Base-by-base conservation (phyloP, 2,888 invertebrate genomes). In the Diarsia rubi region DNA sequence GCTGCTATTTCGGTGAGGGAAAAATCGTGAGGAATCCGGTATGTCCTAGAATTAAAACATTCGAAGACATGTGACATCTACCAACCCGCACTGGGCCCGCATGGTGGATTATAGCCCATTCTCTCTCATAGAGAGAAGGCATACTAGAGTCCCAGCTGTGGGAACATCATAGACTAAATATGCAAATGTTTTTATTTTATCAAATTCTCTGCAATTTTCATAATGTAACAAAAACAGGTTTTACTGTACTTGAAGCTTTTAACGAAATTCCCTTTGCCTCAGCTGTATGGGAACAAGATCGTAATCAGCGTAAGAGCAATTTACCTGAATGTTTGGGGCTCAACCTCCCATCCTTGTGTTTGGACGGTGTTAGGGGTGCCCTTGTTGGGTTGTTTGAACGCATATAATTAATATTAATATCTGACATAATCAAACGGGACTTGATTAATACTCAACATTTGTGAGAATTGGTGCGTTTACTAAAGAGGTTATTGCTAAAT, bases 231-330 rank as follows among this genome's bases (percentile, higher is more conserved):
- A 47, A 54, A 69, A 42, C 0, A 62, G 27, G 42, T 69, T 62
- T 27, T 0, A 37, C 11, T 57, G 24, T 57, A 59, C 59, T 57
- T 52, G 44, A 71, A 62, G 75, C 77, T 78, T 69, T 84, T 73
- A 77, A 77, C 68, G n/a, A 77, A 84, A 84, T 85, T 85, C 47
- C 72, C 31, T 74, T 70, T 52, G 64, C 59, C 57, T 67, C 73
- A 65, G 66, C 73, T 81, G 75, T 69, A 78, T 45, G 19, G 62
- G 11, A 72, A 45, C 52, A 42, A 49, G 52, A 70, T 75, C 64
- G 76, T 77, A 86, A 86, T 85, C 76, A 81, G 21, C 37, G 74
- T 68, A 66, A 84, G 74, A 86, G 85, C 77, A 78, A 82, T 83
- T 71, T 75, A 83, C 77, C 83, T 73, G 77, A 72, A 81, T 70